Evolutionary conservation across 2,113 vertebrate genomes (phyloP), one percentile per base, ranked within the genome.

Genomic region (Cololabis saira): DNA sequence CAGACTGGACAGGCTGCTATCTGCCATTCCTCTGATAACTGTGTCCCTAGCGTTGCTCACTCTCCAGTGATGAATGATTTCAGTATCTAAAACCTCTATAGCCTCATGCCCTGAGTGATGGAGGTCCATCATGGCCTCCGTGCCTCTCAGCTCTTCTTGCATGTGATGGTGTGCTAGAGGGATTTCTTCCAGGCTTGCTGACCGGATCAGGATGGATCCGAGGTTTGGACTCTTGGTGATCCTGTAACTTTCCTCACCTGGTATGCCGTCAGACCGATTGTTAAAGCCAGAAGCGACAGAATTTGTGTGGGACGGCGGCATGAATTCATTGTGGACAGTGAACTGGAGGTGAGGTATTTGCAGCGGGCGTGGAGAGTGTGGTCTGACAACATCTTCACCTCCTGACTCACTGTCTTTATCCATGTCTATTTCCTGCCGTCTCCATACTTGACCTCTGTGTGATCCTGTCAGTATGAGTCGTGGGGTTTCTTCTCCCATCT

Each of bases 161-260:
- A 67, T 48, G 44, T 80, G 76, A 21, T 89, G 89, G 33, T 74
- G 49, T 1, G 67, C 69, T 13, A 83, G 60, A 22, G 87, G 76
- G 43, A 93, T 91, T 65, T 89, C 90, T 59, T 93, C 92, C 59
- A 92, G 77, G 73, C 93, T 93, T 3, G 90, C 83, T 4, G 92
- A 93, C n/a, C 92, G 80, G 15, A 89, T 74, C 54, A 90, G 83
- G 61, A 92, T 80, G 27, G 91, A 91, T 22, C 85, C 57, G 0
- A 77, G 37, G 24, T 63, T 85, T 8, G 76, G 60, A 64, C 73
- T 76, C 2, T 81, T 54, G 10, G 80, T 17, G 71, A 86, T 64
- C 57, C 75, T 78, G 66, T 76, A 86, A 21, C 64, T 15, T 40
- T 60, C 49, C 43, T 92, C 83, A 1, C 48, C 73, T 9, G 12